Evolutionary conservation across 2,113 vertebrate genomes (phyloP).

Genomic region (Gambusia affinis): DNA sequence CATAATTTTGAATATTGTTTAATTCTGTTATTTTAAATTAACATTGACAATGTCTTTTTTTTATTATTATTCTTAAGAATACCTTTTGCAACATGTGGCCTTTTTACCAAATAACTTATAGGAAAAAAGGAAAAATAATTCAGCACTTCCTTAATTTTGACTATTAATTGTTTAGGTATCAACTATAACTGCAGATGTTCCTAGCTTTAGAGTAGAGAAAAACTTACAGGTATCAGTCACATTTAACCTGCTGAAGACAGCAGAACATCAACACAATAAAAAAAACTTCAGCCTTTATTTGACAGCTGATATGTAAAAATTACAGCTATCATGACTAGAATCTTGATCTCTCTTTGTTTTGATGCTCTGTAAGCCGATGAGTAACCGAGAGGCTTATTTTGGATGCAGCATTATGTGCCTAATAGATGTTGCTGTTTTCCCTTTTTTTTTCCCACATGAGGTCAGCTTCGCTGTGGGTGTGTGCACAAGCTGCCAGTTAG

Average conservation of each 20-base stretch:
- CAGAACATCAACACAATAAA: not conserved
- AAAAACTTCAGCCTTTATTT: not conserved
- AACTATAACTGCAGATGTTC: not conserved
- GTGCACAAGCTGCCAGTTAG: constrained; percentile 55
- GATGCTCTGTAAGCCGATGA: constrained; percentile 22
- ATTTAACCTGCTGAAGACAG: not conserved
- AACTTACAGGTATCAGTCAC: not conserved
- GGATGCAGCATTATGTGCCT: constrained; percentile 24
- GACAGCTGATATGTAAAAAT: not conserved
- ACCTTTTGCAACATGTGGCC: not conserved
- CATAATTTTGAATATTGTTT: too few species aligned
- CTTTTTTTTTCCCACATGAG: constrained; percentile 20
- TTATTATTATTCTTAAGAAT: not conserved
- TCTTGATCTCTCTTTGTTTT: constrained; percentile 22
- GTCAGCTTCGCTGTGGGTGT: constrained; percentile 62
- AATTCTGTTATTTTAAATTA: too few species aligned
- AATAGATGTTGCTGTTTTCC: constrained; percentile 34
- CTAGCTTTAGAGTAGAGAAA: not conserved
- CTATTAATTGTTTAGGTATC: not conserved
- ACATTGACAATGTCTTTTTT: not conserved
- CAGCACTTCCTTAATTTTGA: not conserved
- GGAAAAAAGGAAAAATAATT: too few species aligned
- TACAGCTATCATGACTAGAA: not conserved
- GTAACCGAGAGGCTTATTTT: constrained; percentile 18
- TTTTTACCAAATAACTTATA: not conserved